Conservation (phyloP, 1,140 invertebrate genomes). For the Drosophila pandora region DNA sequence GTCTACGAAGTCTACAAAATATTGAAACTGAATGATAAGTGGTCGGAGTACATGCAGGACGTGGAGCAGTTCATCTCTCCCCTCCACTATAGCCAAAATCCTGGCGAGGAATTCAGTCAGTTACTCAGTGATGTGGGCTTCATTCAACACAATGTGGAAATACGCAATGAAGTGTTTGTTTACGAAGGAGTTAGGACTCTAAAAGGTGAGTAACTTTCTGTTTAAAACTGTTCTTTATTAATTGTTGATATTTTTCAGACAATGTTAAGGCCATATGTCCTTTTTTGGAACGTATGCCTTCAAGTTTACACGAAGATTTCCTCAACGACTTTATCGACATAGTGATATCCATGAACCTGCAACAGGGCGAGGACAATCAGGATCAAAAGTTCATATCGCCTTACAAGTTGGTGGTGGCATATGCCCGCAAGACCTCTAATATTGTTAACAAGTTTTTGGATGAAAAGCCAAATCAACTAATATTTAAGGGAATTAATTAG, state of each 20-base stretch:
- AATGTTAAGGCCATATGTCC: slow-evolving; percentile 90
- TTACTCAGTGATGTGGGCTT: slow-evolving; percentile 88
- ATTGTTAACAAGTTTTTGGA: slow-evolving; percentile 76
- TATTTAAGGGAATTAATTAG: slow-evolving; percentile 49
- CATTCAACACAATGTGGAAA: slow-evolving; percentile 86
- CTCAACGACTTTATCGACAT: slow-evolving; percentile 85
- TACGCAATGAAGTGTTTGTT: slow-evolving; percentile 86
- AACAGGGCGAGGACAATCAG: slow-evolving; percentile 54
- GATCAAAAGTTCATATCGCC: slow-evolving; percentile 76
- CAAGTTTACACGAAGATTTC: slow-evolving; percentile 87
- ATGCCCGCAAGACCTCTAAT: slow-evolving; percentile 84
- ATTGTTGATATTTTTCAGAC: slow-evolving; percentile 79
- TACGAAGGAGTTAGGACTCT: slow-evolving; percentile 85
- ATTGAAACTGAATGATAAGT: slow-evolving; percentile 86
- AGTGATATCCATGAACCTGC: slow-evolving; percentile 84
- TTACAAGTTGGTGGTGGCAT: slow-evolving; percentile 86
- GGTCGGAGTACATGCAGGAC: slow-evolving; percentile 88
- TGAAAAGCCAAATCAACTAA: slow-evolving; percentile 5
- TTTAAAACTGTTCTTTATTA: neutral
- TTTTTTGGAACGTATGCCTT: slow-evolving; percentile 88
- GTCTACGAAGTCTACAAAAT: slow-evolving; percentile 89
- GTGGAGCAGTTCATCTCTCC: slow-evolving; percentile 87
- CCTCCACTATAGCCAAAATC: slow-evolving; percentile 87
- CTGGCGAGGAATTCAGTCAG: slow-evolving; percentile 86
- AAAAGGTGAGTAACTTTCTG: slow-evolving; percentile 38